A percentile compares a stretch with the other conserved stretches of the same genome.
Evolutionary conservation across 2,797 vertebrate genomes (phyloP).

Genomic region (Harpagifer antarcticus): DNA sequence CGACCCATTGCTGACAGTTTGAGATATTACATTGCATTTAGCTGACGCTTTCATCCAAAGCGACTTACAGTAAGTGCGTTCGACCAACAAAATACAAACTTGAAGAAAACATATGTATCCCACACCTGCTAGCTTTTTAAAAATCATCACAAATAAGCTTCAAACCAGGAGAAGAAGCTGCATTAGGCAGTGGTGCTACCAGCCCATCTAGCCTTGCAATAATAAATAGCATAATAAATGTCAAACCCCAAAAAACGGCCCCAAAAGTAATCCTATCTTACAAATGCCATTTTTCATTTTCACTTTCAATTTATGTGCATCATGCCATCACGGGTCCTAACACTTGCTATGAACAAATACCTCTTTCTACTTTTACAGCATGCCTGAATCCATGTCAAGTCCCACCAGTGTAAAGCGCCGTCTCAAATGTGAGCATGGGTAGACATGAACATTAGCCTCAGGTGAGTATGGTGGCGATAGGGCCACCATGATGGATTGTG

Average conservation of each 20-base stretch:
- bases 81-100: too few relatives aligned
- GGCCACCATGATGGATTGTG: not conserved
- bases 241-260: not conserved
- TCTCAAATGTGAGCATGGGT: not conserved
- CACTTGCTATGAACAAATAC: not conserved
- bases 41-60: too few relatives aligned
- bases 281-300: conserved; percentile 14
- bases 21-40: too few relatives aligned
- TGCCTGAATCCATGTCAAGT: conserved; percentile 11
- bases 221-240: not conserved
- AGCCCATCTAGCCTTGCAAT: not conserved
- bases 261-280: conserved; percentile 11
- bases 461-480: not conserved
- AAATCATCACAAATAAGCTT: not conserved
- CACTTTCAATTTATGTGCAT: conserved; percentile 5
- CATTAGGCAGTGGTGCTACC: not conserved
- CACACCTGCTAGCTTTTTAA: not conserved
- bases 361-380: not conserved
- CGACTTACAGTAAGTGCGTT: too few relatives aligned
- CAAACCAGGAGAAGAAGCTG: not conserved
- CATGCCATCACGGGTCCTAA: not conserved
- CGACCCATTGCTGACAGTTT: conserved; percentile 8
- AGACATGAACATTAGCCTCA: not conserved
- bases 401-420: conserved; percentile 3
- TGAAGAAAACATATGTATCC: too few relatives aligned